These are phyloP conservation scores for Netelia inedita DNA, from an alignment of 2,888 invertebrate species.

Conservation along the genomic window DNA sequence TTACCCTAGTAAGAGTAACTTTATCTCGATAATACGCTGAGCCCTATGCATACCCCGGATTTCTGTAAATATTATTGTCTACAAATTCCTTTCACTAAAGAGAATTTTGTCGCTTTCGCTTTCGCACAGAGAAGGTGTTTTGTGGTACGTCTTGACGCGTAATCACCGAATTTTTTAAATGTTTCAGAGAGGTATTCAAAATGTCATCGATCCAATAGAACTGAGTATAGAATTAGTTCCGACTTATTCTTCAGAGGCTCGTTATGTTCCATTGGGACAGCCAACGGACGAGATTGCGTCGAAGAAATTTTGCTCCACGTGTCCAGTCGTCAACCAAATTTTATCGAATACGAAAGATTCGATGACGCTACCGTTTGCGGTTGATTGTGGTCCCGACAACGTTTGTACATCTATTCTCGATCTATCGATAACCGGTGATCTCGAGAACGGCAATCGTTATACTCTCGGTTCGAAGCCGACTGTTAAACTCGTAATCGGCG, in stretches of 20 bases:
- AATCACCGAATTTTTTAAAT: background rate
- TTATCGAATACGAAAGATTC: slow-evolving; percentile 73
- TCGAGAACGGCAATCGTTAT: slow-evolving; percentile 72
- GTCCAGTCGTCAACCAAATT: slow-evolving; percentile 75
- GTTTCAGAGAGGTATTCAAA: slow-evolving; percentile 75
- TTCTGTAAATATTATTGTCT: too few relatives aligned
- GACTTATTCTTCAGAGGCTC: slow-evolving; percentile 52
- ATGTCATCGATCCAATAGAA: slow-evolving; percentile 77
- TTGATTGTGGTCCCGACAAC: slow-evolving; percentile 80
- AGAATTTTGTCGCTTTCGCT: too few relatives aligned
- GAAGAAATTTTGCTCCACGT: slow-evolving; percentile 76
- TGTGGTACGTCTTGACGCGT: background rate
- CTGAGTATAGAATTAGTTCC: slow-evolving; percentile 70
- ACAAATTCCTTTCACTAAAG: too few relatives aligned
- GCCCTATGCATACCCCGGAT: too few relatives aligned
- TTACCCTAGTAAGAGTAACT: too few relatives aligned
- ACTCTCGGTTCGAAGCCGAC: slow-evolving; percentile 81
- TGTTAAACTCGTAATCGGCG: slow-evolving; percentile 76
- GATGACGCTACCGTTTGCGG: slow-evolving; percentile 77
- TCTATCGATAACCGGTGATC: slow-evolving; percentile 66
- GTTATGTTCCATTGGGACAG: slow-evolving; percentile 28
- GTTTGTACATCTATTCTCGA: slow-evolving; percentile 77
- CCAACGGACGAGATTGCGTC: slow-evolving; percentile 20
- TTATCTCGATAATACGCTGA: too few relatives aligned
- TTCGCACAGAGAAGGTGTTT: too few relatives aligned